Conservation (phyloP, 2,888 invertebrate species). For the Clepsis dumicolana region DNA sequence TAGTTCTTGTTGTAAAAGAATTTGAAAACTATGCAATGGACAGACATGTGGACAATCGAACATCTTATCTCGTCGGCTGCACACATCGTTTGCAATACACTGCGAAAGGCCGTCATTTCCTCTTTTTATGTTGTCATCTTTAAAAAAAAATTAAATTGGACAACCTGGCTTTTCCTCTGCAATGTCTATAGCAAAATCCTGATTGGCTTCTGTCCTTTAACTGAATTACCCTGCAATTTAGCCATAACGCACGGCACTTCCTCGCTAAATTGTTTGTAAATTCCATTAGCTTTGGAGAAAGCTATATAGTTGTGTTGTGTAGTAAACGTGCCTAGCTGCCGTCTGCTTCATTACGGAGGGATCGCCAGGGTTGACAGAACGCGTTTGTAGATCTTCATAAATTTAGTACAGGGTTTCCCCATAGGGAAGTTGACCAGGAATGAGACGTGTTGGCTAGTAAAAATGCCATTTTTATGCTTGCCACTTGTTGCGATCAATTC, state of each 20-base stretch:
- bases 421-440: not conserved
- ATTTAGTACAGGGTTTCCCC: not conserved
- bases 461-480: too few species aligned
- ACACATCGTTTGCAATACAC: too few species aligned
- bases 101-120: too few species aligned
- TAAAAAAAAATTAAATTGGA: not conserved
- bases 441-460: not conserved
- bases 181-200: not conserved
- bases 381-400: conserved; percentile 2
- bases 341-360: conserved; percentile 22
- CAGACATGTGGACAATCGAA: not conserved
- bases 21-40: not conserved
- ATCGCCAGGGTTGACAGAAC: not conserved
- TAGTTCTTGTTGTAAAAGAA: not conserved
- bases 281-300: conserved; percentile 25
- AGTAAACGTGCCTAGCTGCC: conserved; percentile 21
- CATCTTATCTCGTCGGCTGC: too few species aligned
- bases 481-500: too few species aligned
- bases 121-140: too few species aligned
- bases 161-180: not conserved
- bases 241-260: conserved; percentile 13
- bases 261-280: conserved; percentile 34
- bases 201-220: not conserved
- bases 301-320: not conserved
- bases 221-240: conserved; percentile 12